phyloP scores from a whole-genome alignment of 2,113 vertebrate genomes.

The Gambusia holbrooki region DNA sequence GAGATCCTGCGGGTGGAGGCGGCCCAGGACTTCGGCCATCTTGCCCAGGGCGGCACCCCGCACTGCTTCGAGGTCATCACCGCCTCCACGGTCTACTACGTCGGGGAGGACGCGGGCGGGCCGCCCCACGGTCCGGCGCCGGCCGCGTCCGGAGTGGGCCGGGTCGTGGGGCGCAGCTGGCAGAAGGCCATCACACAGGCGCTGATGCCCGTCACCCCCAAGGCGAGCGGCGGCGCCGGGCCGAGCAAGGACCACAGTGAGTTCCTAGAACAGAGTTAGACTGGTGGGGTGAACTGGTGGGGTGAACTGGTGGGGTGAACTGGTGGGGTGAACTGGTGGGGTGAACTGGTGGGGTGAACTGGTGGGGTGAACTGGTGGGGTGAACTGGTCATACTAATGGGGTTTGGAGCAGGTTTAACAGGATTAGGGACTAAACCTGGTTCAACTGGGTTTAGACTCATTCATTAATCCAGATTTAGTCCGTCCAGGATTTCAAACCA shows the following conservation, averaged over 20 bases:
- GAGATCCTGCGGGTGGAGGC: constrained; percentile 96
- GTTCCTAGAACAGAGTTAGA: constrained; percentile 37
- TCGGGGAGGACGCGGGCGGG: constrained; percentile 92
- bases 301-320: no score
- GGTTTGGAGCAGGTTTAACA: no score
- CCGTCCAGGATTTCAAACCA: no score
- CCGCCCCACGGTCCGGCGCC: constrained; percentile 87
- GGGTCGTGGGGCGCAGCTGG: constrained; percentile 95
- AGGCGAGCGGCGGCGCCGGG: constrained; percentile 88
- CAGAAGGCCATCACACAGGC: constrained; percentile 97
- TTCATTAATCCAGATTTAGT: no score
- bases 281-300: background rate
- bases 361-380: no score
- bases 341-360: background rate
- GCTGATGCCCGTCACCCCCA: constrained; percentile 97
- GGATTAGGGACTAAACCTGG: no score
- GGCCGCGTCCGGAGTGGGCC: constrained; percentile 91
- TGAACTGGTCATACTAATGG: no score
- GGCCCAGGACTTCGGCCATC: constrained; percentile 86
- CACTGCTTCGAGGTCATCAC: constrained; percentile 99
- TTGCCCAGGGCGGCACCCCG: constrained; percentile 90
- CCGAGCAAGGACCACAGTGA: constrained; percentile 97
- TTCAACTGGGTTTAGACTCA: no score
- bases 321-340: no score
- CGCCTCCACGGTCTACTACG: constrained; percentile 96